Evolutionary conservation across 2,797 vertebrate genomes (phyloP), one percentile per base, ranked within the genome.

Genomic region (Enteromius thamalakanensis): DNA sequence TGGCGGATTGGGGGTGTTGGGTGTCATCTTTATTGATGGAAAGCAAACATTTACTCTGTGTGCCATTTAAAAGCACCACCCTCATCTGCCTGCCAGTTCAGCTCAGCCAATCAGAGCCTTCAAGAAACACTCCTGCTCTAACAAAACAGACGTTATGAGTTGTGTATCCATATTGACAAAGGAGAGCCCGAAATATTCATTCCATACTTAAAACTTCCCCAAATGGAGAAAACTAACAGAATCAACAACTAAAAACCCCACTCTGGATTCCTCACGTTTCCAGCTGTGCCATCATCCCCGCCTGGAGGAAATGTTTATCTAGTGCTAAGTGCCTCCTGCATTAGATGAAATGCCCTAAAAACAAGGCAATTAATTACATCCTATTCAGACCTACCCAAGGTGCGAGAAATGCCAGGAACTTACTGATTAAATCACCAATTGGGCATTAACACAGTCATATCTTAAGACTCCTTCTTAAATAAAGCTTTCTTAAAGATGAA

Each of bases 21-120:
- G 87, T 83, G 87, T 86, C 85, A 87, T 82, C 87, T 88, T 87
- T 84, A 89, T 87, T 86, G 85, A 76, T 80, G 85, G 76, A 89
- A 89, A 86, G 88, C 85, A 89, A 88, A 89, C 87, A 87, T 89
- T 88, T 88, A 88, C 87, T 88, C 80, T 87, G 85, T 86, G 76
- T 78, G 67, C 79, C 58, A 87, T 88, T 88, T 88, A 82, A 87
- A 86, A 85, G 68, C 82, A 47, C 55, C 78, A 60, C 72, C 88
- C 81, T 85, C 84, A 55, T 62, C 70, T 40, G 26, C 70, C 67
- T 55, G 23, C 69, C 68, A 45, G 32, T 67, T 67, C 67, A 14
- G 42, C 21, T 29, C 75, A 71, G 21, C 65, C 82, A 83, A 83
- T 78, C 75, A 78, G 65, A 78, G 40, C 8, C n/a, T 60, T 68